Evolutionary conservation across 1,140 invertebrate genomes (phyloP), one percentile per base, ranked within the genome.

Genomic region (Drosophila fuyamai): DNA sequence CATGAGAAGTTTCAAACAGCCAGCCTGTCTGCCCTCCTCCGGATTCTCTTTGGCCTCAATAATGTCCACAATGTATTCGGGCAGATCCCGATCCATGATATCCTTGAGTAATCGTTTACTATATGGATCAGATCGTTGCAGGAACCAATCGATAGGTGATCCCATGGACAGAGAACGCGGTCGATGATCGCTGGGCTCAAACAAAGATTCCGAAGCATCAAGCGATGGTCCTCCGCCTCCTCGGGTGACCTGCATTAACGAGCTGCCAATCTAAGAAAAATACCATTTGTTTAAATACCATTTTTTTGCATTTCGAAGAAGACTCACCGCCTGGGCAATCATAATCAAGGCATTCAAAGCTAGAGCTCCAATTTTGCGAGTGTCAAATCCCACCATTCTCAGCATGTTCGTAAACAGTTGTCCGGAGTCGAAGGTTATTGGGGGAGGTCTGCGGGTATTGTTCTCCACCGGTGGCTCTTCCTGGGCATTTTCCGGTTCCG

Each of bases 291-390:
- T 27, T 32, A 27, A 5, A 13, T 23, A 23, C 3, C 23, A 23
- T 23, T 23, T n/a, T n/a, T n/a, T 29, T 2, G 2, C n/a, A 1
- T 1, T 3, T 27, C 1, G 13, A 14, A 32, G 8, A 0, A 8
- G 35, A 46, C 93, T 93, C 93, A 97, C 96, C 94, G 97, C 94
- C 93, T 97, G 96, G 3, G 96, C 96, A n/a, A 97, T 93, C 91
- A 97, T 96, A 59, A 97, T 95, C 6, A 97, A 93, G 12, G 95
- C 95, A 91, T 97, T 97, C 1, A 97, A 93, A 1, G 96, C 96
- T 46, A 97, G 95, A 0, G 96, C 96, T 29, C 95, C 95, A 16
- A 97, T 93, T 92, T 96, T 96, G 27, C 94, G 94, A 0, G 95
- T 94, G 84, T 97, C 95, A 46, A 97, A 93, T 14, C 96, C 96